Evolutionary conservation across 2,888 invertebrate genomes (phyloP).

Genomic region (Lasius fuliginosus): DNA sequence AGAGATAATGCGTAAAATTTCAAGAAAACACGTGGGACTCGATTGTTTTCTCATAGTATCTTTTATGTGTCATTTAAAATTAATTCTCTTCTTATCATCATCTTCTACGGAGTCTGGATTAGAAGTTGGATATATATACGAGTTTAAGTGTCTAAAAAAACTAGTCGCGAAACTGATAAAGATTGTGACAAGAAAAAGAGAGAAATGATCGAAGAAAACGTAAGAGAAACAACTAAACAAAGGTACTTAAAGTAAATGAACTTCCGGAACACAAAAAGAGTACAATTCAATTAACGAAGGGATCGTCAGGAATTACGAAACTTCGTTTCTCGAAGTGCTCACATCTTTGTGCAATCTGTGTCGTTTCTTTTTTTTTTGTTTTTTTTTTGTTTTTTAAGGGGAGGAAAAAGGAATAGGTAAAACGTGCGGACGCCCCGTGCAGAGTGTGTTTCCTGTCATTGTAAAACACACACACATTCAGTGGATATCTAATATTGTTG

Average conservation of each 20-base stretch:
- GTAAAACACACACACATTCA: conserved; percentile 73
- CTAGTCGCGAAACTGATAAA: conserved; percentile 47
- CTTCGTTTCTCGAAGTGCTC: conserved; percentile 36
- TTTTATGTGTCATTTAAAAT: background rate
- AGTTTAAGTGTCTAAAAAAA: conserved; percentile 53
- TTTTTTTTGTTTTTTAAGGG: background rate
- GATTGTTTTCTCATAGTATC: too few species aligned
- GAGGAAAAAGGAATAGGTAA: conserved; percentile 24
- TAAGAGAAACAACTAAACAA: conserved; percentile 42
- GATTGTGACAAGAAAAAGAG: conserved; percentile 30
- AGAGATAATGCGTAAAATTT: too few species aligned
- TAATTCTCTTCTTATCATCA: background rate
- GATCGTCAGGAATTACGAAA: conserved; percentile 32
- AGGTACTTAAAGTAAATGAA: conserved; percentile 42
- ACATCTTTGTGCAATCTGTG: conserved; percentile 23
- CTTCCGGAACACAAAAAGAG: conserved; percentile 25
- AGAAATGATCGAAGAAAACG: conserved; percentile 41
- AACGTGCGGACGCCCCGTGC: conserved; percentile 83
- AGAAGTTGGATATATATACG: conserved; percentile 40
- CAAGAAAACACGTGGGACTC: too few species aligned
- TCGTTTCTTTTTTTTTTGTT: background rate
- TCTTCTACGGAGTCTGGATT: background rate
- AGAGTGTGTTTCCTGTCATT: conserved; percentile 68
- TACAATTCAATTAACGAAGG: conserved; percentile 38
- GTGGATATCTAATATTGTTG: conserved; percentile 71